phyloP scores from a whole-genome alignment of 1,140 invertebrate genomes.

The Sipha flava region DNA sequence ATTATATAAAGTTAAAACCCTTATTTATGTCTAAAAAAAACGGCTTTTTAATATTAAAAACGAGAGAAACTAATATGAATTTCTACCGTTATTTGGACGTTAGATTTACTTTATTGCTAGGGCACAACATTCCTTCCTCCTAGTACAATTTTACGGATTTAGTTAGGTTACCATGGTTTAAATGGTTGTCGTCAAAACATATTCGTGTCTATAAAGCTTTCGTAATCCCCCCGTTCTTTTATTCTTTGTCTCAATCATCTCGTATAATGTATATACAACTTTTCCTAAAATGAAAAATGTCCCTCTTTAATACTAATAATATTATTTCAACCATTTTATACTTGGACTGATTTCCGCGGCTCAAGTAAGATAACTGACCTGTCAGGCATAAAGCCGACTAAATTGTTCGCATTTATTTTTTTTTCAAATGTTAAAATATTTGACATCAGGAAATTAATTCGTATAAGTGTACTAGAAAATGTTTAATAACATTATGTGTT shows the following conservation, averaged over 20 bases:
- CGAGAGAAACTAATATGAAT: not conserved
- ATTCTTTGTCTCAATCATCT: not conserved
- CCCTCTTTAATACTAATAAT: not conserved
- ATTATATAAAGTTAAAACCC: not conserved
- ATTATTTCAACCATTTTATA: not conserved
- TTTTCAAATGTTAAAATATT: not conserved
- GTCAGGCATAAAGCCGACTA: not conserved
- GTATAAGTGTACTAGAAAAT: too few relatives aligned
- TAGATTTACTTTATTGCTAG: not conserved
- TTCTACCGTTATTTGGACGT: not conserved
- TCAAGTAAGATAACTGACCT: not conserved
- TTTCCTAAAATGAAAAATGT: not conserved
- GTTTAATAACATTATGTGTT: too few relatives aligned
- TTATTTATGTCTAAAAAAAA: not conserved
- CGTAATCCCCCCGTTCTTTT: not conserved
- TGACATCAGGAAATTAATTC: not conserved
- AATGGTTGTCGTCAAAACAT: not conserved
- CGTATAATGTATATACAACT: not conserved
- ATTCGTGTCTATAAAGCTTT: not conserved
- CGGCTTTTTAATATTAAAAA: not conserved
- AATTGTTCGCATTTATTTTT: not conserved
- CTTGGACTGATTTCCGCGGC: not conserved
- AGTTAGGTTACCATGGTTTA: not conserved
- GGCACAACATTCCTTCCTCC: not conserved
- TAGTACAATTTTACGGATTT: not conserved